Evolutionary conservation across 2,113 vertebrate genomes (phyloP).

Genomic region (Sardina pilchardus): DNA sequence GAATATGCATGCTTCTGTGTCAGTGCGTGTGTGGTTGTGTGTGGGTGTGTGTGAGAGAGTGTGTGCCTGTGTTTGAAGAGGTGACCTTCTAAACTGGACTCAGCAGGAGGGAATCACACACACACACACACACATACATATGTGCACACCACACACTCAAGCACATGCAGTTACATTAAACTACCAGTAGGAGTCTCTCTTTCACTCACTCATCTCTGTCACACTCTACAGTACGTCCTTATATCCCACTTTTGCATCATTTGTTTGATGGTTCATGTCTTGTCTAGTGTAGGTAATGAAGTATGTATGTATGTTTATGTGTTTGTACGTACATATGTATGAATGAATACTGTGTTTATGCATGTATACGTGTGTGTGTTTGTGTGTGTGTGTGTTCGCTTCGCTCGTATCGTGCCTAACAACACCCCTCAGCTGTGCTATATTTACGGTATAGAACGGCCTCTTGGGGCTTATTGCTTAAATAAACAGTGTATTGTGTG

Average conservation of each 20-base stretch:
- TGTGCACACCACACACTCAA: background rate
- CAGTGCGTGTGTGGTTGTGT: background rate
- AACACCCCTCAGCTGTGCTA: too few relatives aligned
- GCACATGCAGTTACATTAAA: background rate
- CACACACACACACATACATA: background rate
- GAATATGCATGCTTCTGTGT: background rate
- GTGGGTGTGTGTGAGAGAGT: background rate
- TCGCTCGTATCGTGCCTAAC: too few relatives aligned
- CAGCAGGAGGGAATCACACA: background rate
- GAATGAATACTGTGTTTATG: background rate
- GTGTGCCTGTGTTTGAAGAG: background rate
- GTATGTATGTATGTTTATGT: background rate
- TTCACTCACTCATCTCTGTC: background rate
- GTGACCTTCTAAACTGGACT: background rate
- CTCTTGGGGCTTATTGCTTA: too few relatives aligned
- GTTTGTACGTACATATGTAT: background rate
- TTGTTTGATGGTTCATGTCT: background rate
- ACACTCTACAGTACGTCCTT: background rate
- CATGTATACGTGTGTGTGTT: background rate
- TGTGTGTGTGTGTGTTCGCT: too few relatives aligned
- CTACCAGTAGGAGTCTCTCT: background rate
- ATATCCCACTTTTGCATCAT: background rate
- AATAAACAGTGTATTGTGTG: background rate
- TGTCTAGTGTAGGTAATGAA: background rate
- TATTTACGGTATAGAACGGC: too few relatives aligned